Percentiles rank a stretch among this genome's conserved stretches.
phyloP scores from a whole-genome alignment of 2,113 vertebrate species.

The Glareola pratincola region DNA sequence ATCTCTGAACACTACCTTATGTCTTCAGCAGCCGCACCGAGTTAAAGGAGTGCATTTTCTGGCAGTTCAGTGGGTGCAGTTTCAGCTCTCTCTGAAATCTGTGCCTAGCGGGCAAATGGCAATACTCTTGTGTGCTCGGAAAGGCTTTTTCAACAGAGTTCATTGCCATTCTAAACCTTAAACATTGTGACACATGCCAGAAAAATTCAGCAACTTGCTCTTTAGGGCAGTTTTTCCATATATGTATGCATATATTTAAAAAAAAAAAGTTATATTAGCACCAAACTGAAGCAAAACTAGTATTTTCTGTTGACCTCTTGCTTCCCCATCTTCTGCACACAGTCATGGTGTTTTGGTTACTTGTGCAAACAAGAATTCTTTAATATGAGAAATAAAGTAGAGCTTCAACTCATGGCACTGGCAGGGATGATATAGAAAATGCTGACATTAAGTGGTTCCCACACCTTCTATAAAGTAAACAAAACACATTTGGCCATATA shows the following conservation, averaged over 20 bases:
- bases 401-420: background rate
- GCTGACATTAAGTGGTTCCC: background rate
- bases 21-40: background rate
- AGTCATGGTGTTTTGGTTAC: background rate
- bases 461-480: background rate
- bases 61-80: conserved; percentile 1
- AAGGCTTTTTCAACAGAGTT: conserved; percentile 50
- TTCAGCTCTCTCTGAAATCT: conserved; percentile 29
- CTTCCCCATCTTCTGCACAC: background rate
- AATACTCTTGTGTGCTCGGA: background rate
- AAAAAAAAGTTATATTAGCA: background rate
- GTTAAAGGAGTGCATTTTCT: background rate
- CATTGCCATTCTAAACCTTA: conserved; percentile 59
- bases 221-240: conserved; percentile 33
- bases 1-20: conserved; percentile 2
- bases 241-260: background rate
- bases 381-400: background rate
- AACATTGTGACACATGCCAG: conserved; percentile 66
- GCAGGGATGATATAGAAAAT: background rate
- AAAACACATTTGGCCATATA: background rate
- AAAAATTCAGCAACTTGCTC: conserved; percentile 28
- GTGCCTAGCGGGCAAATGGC: conserved; percentile 42
- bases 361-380: background rate
- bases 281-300: background rate
- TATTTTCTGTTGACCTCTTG: conserved; percentile 1